Base-by-base conservation (phyloP, 2,113 vertebrate genomes). In the Chrysochloris asiatica region DNA sequence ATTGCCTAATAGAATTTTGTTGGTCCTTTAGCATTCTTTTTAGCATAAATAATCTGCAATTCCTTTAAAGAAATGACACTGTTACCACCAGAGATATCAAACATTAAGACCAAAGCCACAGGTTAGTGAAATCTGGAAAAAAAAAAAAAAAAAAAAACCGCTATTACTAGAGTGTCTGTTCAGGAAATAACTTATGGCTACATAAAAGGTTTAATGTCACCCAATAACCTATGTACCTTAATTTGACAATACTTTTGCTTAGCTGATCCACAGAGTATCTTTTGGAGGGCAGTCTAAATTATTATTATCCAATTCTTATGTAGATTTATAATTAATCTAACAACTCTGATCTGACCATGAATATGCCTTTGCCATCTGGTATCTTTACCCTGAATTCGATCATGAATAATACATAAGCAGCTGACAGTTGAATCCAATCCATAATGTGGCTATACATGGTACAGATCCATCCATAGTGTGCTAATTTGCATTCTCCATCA, bases 291-390 rank as follows among this genome's bases (percentile, higher is more conserved):
- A 87, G 63, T 92, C 89, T 89, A 93, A 95, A 96, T 97, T 93
- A 95, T 95, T 96, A 96, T 95, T 96, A 96, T 89, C 95, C 88
- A 93, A 95, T 95, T 96, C 95, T 94, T 89, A 96, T 94, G 95
- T 92, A 95, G 96, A 96, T 96, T 93, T 97, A 89, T 95, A 96
- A 97, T 96, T 96, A 97, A 96, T 97, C 95, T 94, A 96, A 97
- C 96, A 96, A 95, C 96, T 95, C 95, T 91, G 93, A 97, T 96
- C 67, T 97, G 96, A 97, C 96, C 96, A 95, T 94, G 96, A 96
- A 95, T 95, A 96, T 95, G 94, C 86, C 95, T 96, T 95, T 94
- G 94, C 96, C 96, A 97, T 96, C 96, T 97, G 96, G 90, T 96
- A 85, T 92, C 96, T 97, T 95, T 96, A 96, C 92, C 81, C 95